Evolutionary conservation across 2,888 invertebrate species (phyloP), one percentile per base, ranked within the genome.

Genomic region (Achlya flavicornis): DNA sequence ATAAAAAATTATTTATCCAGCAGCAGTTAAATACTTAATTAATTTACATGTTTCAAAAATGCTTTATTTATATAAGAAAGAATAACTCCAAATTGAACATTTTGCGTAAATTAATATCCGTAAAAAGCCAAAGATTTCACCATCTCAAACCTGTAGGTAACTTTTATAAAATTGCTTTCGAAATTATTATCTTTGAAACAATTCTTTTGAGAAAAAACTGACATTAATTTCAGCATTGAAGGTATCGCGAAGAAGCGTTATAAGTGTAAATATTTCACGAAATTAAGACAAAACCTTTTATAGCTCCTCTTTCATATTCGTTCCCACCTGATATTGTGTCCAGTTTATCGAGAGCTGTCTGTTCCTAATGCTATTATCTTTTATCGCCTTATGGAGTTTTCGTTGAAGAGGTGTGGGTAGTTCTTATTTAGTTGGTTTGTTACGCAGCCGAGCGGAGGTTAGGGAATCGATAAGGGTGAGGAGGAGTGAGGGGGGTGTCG

Each of bases 401-500:
- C n/a, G 53, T 48, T 35, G 19, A 26, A 68, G 65, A 64, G 66
- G 68, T 61, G 72, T 63, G 69, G 68, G 66, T 48, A 74, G 81
- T 64, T 77, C 81, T 67, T 38, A 61, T 68, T 71, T 68, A 60
- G 64, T 48, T 76, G 82, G 85, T 71, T 70, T 63, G 72, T 12
- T 70, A 68, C 65, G 67, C 72, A 62, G 67, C 35, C 62, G 66
- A 66, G 41, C 41, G 71, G 65, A 66, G 69, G 73, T 70, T 72
- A 72, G 79, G 78, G 80, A 77, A 85, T 85, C 85, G 77, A 85
- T 85, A 85, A 74, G 80, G 79, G 78, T n/a, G 41, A 41, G 12
- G 41, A 12, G 41, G 12, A 12, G 41, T 7, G 35, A 35, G 41
- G 41, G 41, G 41, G 7, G 41, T 12, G 41, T 12, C 65, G 64